Evolutionary conservation across 1,140 invertebrate genomes (phyloP).

Genomic region (Condylostylus longicornis): DNA sequence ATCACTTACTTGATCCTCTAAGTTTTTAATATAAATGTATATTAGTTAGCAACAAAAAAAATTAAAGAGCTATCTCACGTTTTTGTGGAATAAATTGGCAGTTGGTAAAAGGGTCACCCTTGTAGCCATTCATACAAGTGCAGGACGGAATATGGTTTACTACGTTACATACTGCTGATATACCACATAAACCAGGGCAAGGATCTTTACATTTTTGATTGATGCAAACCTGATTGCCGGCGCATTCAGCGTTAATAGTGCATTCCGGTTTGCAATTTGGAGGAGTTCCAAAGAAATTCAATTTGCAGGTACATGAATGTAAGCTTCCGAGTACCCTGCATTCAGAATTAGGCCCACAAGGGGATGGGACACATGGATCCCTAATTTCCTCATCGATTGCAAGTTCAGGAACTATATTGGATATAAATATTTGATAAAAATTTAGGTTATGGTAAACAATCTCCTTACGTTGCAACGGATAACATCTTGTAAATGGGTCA

Average conservation of each 20-base stretch:
- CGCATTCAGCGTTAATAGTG: slow-evolving; percentile 40
- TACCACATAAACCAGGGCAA: slow-evolving; percentile 42
- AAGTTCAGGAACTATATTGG: slow-evolving; percentile 35
- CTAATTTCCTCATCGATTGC: slow-evolving; percentile 35
- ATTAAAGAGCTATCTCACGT: too few species aligned
- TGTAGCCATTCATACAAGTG: slow-evolving; percentile 43
- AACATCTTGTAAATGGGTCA: slow-evolving; percentile 49
- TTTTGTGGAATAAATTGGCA: slow-evolving; percentile 14
- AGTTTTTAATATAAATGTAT: slow-evolving; percentile 32
- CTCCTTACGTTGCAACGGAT: slow-evolving; percentile 38
- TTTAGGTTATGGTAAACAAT: slow-evolving; percentile 12
- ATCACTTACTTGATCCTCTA: slow-evolving; percentile 24
- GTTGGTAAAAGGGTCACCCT: slow-evolving; percentile 47
- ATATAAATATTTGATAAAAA: background rate
- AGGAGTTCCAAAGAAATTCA: slow-evolving; percentile 37
- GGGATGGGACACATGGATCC: slow-evolving; percentile 38
- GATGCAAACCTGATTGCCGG: slow-evolving; percentile 36
- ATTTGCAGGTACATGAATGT: slow-evolving; percentile 36
- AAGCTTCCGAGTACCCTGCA: slow-evolving; percentile 15
- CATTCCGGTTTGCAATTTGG: slow-evolving; percentile 44
- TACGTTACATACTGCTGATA: slow-evolving; percentile 47
- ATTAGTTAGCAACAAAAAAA: slow-evolving; percentile 4
- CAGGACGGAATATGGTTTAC: slow-evolving; percentile 49
- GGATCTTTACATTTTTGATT: slow-evolving; percentile 44
- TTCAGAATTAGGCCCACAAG: slow-evolving; percentile 22